Evolutionary conservation across 2,888 invertebrate species (phyloP), one percentile per base, ranked within the genome.

Genomic region (Sinotaia quadrata): DNA sequence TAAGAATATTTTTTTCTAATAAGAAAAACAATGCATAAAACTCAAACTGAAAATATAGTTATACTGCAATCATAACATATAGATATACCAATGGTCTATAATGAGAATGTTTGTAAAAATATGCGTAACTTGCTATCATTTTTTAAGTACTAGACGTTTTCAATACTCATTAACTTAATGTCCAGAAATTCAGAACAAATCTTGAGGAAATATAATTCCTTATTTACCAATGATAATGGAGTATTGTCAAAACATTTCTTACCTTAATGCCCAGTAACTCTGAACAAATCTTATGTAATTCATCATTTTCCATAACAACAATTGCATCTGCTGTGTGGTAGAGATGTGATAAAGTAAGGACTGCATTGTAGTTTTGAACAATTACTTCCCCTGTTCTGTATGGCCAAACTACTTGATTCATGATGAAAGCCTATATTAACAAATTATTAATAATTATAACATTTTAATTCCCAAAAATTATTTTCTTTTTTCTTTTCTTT

Each of bases 331-430:
- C 78, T 21, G 79, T 81, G 66, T 85, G 81, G 67, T 87, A 87
- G 21, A 89, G 78, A 66, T 87, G 85, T 2, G 88, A 83, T 27
- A 89, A 74, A 1, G 87, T 88, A 65, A 89, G 77, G 54, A 88
- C 75, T 12, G 88, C 85, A 75, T 89, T 89, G 74, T 89, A 89
- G 71, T 87, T 87, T 81, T 89, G 89, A 7, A 89, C 87, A 36
- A 87, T 87, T 15, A 89, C 88, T 73, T 89, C 89, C 29, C 89
- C 89, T 24, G 83, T 85, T 37, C 78, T 78, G 71, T 87, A 89
- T 0, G 89, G 89, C 85, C 87, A 87, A 15, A 89, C 87, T 31
- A 73, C 73, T 60, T 85, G 80, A 59, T 84, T 85, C 27, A 84
- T 59, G 29, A 84, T 82, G 69, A 87, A 84, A 1, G 84, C 77